These are phyloP conservation scores for Polydrusus pterygomalis DNA, from an alignment of 2,888 invertebrate genomes.

Conservation along the genomic window DNA sequence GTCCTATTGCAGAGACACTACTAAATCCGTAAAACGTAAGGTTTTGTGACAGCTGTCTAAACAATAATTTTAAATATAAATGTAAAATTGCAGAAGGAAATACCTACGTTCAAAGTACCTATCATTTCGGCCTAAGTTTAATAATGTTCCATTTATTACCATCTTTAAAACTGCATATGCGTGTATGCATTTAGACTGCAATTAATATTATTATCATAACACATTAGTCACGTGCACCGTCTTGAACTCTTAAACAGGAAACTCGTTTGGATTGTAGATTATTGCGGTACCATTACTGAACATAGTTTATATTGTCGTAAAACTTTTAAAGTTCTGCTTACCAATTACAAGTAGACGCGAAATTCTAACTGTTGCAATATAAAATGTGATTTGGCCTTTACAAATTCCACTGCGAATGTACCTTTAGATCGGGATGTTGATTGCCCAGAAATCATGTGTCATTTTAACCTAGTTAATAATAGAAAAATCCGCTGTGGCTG, in stretches of 20 bases:
- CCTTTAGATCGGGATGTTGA: too few species aligned
- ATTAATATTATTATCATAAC: constrained; percentile 4
- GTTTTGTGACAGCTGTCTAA: too few species aligned
- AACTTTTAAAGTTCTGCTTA: neutral
- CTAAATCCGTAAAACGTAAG: too few species aligned
- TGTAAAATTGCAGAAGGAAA: too few species aligned
- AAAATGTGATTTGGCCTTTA: neutral
- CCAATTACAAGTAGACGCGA: neutral
- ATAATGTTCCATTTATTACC: neutral
- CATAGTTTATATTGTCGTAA: neutral
- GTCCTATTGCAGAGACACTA: too few species aligned
- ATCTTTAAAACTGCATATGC: neutral
- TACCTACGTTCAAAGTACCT: too few species aligned
- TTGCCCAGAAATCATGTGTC: too few species aligned
- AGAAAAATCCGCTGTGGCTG: too few species aligned
- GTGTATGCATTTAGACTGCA: neutral
- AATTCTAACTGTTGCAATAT: neutral
- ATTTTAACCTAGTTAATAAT: too few species aligned
- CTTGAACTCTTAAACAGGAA: constrained; percentile 6
- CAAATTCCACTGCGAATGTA: too few species aligned
- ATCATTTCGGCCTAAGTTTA: too few species aligned
- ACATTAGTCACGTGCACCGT: neutral
- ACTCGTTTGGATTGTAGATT: constrained; percentile 16
- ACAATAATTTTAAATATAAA: too few species aligned
- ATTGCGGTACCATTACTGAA: constrained; percentile 6